A percentile compares a stretch with the other conserved stretches of the same genome.
Evolutionary conservation across 2,888 invertebrate genomes (phyloP).

Genomic region (Dusona sp.): DNA sequence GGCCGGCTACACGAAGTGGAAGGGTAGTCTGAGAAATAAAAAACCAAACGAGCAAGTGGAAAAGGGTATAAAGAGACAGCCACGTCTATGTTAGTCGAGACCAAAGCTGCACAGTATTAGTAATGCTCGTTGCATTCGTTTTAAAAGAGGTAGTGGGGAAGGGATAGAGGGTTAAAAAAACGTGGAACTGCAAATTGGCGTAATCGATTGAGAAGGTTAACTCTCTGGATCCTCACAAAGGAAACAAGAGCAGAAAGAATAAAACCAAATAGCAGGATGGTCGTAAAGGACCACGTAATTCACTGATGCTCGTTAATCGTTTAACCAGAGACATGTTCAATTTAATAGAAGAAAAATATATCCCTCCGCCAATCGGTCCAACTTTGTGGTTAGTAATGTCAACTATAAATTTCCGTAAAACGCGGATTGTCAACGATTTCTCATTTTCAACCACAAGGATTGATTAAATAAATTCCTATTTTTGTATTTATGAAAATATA

Average conservation of each 20-base stretch:
- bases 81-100: background rate
- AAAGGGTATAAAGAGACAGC: slow-evolving; percentile 25
- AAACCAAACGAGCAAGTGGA: slow-evolving; percentile 24
- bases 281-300: slow-evolving; percentile 25
- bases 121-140: slow-evolving; percentile 32
- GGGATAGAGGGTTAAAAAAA: background rate
- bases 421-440: background rate
- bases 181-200: slow-evolving; percentile 52
- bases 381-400: slow-evolving; percentile 16
- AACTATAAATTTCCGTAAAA: slow-evolving; percentile 5
- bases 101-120: slow-evolving; percentile 27
- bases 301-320: slow-evolving; percentile 44
- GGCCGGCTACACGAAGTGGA: background rate
- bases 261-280: slow-evolving; percentile 19
- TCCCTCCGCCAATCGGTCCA: slow-evolving; percentile 9
- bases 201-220: slow-evolving; percentile 55
- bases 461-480: background rate
- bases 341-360: slow-evolving; percentile 53
- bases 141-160: background rate
- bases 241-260: background rate
- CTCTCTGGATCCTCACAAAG: slow-evolving; percentile 41
- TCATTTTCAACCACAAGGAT: background rate
- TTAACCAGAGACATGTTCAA: slow-evolving; percentile 18
- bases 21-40: slow-evolving; percentile 13
- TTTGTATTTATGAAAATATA: background rate